These are phyloP conservation scores for Bubalus kerabau DNA, from an alignment of 2,113 vertebrate species.

Conservation along the genomic window DNA sequence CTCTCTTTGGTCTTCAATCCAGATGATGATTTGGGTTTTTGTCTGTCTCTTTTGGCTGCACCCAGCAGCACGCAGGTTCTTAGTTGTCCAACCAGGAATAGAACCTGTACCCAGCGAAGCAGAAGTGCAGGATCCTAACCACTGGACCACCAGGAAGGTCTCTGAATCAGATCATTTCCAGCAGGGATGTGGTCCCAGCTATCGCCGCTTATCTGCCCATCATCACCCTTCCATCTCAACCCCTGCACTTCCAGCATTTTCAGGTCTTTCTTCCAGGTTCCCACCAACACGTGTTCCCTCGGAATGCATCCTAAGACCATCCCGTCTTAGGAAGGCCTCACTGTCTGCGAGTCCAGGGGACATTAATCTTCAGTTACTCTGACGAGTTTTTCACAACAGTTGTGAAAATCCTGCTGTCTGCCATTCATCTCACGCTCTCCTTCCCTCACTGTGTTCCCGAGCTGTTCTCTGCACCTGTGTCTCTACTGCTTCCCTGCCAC, in stretches of 20 bases:
- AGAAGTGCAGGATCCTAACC: accelerated
- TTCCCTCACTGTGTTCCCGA: too few species aligned
- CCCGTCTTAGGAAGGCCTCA: accelerated
- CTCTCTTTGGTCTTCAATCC: background rate
- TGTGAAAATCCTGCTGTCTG: too few species aligned
- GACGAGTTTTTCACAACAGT: too few species aligned
- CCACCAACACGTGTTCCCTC: background rate
- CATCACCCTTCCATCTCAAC: background rate
- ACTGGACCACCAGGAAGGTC: too few species aligned
- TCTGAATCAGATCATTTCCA: background rate
- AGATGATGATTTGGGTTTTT: background rate
- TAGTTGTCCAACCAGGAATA: background rate
- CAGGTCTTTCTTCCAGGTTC: background rate
- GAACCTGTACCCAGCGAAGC: accelerated
- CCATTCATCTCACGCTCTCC: too few species aligned
- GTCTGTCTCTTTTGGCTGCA: too few species aligned
- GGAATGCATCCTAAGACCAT: background rate
- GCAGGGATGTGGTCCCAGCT: background rate
- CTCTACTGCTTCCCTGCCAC: too few species aligned
- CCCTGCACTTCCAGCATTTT: too few species aligned
- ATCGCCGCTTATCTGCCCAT: background rate
- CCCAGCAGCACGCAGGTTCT: background rate
- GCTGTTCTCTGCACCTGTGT: too few species aligned
- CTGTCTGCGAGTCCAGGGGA: background rate
- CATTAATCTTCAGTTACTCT: background rate